A percentile compares a stretch with the other conserved stretches of the same genome.
These are phyloP conservation scores for Hippocampus zosterae DNA, from an alignment of 2,113 vertebrate genomes.

Conservation along the genomic window DNA sequence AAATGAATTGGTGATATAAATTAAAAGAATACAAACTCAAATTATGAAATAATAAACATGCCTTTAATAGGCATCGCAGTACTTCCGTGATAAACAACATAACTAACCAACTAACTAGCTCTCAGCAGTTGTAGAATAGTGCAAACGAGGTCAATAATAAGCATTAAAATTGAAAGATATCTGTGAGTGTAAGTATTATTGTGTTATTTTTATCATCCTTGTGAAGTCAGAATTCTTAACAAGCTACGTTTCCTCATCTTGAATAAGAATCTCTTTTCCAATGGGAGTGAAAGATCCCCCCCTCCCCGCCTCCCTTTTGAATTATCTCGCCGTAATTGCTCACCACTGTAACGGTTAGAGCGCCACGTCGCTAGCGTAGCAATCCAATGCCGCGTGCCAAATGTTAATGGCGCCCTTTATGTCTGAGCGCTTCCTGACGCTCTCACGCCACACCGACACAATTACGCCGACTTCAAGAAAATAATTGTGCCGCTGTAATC, in stretches of 20 bases:
- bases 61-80: too few relatives aligned
- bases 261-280: background rate
- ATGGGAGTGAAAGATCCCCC: background rate
- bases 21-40: too few relatives aligned
- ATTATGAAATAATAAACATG: too few relatives aligned
- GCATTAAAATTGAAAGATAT: background rate
- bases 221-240: background rate
- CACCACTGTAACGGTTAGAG: slow-evolving; percentile 9
- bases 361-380: background rate
- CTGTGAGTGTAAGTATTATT: background rate
- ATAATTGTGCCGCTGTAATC: slow-evolving; percentile 29
- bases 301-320: background rate
- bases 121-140: background rate
- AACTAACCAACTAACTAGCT: background rate
- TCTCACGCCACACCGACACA: slow-evolving; percentile 20
- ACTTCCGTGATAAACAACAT: background rate
- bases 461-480: slow-evolving; percentile 25
- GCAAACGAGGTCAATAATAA: background rate
- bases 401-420: slow-evolving; percentile 19
- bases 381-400: slow-evolving; percentile 9
- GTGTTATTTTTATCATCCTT: background rate
- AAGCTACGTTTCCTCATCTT: background rate
- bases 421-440: slow-evolving; percentile 13
- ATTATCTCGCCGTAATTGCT: slow-evolving; percentile 1
- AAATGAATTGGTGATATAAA: too few relatives aligned